Evolutionary conservation across 2,113 vertebrate genomes (phyloP), one percentile per base, ranked within the genome.

Genomic region (Sterrhoptilus dennistouni): DNA sequence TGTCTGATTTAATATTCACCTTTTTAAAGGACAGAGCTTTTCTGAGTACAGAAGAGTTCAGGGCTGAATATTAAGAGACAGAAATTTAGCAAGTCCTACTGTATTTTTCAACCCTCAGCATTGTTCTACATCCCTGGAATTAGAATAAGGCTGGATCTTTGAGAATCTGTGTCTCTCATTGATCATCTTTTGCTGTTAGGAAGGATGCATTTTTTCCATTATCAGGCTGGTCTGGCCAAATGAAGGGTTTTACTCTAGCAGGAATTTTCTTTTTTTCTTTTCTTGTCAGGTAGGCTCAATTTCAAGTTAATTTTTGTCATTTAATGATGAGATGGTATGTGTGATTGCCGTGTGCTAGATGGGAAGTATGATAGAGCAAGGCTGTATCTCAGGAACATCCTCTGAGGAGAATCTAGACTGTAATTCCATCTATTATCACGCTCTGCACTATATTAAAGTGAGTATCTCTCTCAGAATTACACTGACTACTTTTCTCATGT

Each of bases 1-100:
- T 21, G 14, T 66, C 63, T 84, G 80, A 91, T 94, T 91, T 91
- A 87, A 69, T 91, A 87, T 78, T 93, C 82, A 87, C 66, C 84
- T 87, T 87, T 89, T 56, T 22, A 90, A 89, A 96, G 82, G 87
- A 90, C 70, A 56, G 18, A 75, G 40, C 38, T 82, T 82, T 84
- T 70, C 82, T 60, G 53, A 85, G 40, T 85, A 53, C 40, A 60
- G 65, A 31, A 82, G 22, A 40, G 83, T 40, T 84, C 70, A 68
- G 61, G 44, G 31, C 63, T 85, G 65, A 89, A 89, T 91, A 44
- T 56, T 90, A 88, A 90, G 68, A 49, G 44, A 33, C n/a, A 57
- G 10, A 71, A 72, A 42, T 83, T 79, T 28, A 90, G 65, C 25
- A 65, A 81, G 38, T 14, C 14, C 17, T 69, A 33, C 72, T 81